Percentiles rank a stretch among this genome's conserved stretches.
Conservation (phyloP, 2,113 vertebrate genomes). For the Puffinus mauretanicus region DNA sequence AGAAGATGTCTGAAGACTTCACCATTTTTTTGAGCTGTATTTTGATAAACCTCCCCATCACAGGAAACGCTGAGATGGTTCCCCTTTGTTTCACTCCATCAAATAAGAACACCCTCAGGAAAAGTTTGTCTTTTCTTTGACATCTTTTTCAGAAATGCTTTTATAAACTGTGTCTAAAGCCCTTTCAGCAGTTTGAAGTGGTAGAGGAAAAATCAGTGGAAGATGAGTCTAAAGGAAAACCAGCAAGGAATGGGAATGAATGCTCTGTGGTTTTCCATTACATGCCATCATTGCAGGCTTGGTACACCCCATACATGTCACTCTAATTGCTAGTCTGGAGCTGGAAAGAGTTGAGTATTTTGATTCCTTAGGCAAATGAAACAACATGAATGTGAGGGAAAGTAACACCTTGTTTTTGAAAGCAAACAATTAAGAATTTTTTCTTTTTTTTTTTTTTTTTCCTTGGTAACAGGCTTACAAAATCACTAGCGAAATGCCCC, state of each 20-base stretch:
- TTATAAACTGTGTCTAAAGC: not conserved
- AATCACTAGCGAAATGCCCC: not conserved
- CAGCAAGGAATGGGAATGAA: not conserved
- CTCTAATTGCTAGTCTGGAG: not conserved
- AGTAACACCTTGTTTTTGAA: not conserved
- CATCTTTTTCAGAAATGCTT: not conserved
- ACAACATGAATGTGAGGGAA: not conserved
- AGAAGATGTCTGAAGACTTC: not conserved
- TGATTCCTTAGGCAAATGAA: not conserved
- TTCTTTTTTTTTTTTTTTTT: not conserved
- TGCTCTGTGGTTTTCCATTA: not conserved
- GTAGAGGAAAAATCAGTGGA: not conserved
- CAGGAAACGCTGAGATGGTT: not conserved
- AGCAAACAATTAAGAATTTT: not conserved
- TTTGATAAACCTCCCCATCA: not conserved
- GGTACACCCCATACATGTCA: not conserved
- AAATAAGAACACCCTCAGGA: not conserved
- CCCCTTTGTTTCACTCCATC: not conserved
- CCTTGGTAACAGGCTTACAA: not conserved
- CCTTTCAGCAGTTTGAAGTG: not conserved
- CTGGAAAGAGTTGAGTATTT: not conserved
- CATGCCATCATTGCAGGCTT: not conserved
- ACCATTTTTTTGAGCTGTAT: not conserved
- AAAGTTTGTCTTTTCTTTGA: not conserved
- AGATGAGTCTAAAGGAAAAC: not conserved